Conservation (phyloP, 23 tunicate species). For the Phallusia fumigata region DNA sequence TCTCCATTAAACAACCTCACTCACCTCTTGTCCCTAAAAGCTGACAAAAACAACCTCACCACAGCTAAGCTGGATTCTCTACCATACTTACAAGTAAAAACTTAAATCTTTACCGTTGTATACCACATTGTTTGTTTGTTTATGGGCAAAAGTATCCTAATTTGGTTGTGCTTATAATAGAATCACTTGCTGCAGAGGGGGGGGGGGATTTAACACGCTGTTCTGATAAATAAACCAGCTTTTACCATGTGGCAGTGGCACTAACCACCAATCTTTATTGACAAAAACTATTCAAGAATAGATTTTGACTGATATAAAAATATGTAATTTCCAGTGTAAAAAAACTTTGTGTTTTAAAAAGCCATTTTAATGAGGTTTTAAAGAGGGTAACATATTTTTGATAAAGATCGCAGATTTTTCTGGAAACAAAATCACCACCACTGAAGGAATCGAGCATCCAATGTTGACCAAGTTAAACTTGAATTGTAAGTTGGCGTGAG, state of each 20-base stretch:
- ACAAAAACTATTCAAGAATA: too few relatives aligned
- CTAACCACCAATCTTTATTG: too few relatives aligned
- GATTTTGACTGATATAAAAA: too few relatives aligned
- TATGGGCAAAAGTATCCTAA: neutral
- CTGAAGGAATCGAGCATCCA: slow-evolving; percentile 88
- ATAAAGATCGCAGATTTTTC: slow-evolving; percentile 60
- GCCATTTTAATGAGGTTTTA: neutral
- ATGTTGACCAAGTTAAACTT: slow-evolving; percentile 67
- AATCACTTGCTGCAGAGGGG: too few relatives aligned
- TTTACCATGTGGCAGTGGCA: too few relatives aligned
- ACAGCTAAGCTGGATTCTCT: slow-evolving; percentile 52
- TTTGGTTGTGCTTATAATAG: too few relatives aligned
- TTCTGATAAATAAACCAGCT: too few relatives aligned
- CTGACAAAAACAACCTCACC: slow-evolving; percentile 77
- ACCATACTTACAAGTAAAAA: slow-evolving; percentile 70
- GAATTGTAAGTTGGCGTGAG: slow-evolving; percentile 43
- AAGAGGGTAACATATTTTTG: neutral
- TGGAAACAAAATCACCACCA: slow-evolving; percentile 60
- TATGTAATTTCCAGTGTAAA: too few relatives aligned
- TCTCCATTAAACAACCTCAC: slow-evolving; percentile 67
- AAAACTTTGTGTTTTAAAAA: too few relatives aligned
- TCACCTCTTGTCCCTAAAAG: slow-evolving; percentile 66
- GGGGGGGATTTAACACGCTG: too few relatives aligned
- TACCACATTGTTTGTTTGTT: neutral
- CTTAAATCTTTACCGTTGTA: neutral